Evolutionary conservation across 2,797 vertebrate species (phyloP).

Genomic region (Onychomys leucogaster): DNA sequence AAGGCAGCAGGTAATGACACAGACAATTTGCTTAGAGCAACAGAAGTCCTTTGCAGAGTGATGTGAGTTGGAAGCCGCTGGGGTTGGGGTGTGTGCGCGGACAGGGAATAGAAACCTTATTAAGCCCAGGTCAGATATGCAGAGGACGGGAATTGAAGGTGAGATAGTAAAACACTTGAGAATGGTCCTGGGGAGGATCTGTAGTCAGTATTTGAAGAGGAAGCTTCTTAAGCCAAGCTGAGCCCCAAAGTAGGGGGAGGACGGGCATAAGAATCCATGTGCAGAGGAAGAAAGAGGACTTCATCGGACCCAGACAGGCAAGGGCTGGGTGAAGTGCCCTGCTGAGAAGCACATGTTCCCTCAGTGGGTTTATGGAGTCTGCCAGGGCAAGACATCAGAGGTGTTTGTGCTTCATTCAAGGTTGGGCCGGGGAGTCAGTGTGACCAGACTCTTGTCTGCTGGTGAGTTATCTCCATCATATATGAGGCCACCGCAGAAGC

Average conservation of each 20-base stretch:
- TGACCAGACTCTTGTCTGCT: background rate
- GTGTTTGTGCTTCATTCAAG: background rate
- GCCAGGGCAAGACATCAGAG: background rate
- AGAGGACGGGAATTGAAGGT: background rate
- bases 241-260: background rate
- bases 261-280: background rate
- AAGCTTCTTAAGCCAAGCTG: background rate
- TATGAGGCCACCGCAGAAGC: background rate
- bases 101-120: background rate
- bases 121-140: background rate
- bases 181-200: background rate
- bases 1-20: background rate
- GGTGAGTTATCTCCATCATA: background rate
- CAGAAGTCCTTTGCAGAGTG: background rate
- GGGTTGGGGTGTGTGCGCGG: background rate
- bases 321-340: background rate
- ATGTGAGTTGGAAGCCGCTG: background rate
- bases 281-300: background rate
- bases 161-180: background rate
- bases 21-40: background rate
- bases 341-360: rapidly evolving
- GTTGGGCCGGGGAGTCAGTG: background rate
- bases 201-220: background rate
- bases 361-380: background rate
- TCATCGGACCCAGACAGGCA: no score